A percentile compares a stretch with the other conserved stretches of the same genome.
phyloP scores from a whole-genome alignment of 1,140 invertebrate species.

The Hesperophylax magnus region DNA sequence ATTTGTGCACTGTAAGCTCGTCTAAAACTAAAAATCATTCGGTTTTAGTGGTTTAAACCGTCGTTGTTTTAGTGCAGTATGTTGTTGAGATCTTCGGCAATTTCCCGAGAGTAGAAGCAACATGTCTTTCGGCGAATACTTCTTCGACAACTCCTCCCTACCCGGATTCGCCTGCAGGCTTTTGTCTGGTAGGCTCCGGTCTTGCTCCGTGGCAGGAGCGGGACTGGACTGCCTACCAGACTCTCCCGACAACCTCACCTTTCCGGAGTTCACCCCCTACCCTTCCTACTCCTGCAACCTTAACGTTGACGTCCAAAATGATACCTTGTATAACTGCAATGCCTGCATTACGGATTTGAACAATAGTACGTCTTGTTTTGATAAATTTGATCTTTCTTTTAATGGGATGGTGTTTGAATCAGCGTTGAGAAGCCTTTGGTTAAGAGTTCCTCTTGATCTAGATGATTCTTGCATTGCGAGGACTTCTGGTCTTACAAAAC shows the following conservation, averaged over 20 bases:
- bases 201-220: constrained; percentile 14
- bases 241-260: neutral
- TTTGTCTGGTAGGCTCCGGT: constrained; percentile 27
- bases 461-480: constrained; percentile 53
- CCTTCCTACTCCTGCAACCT: constrained; percentile 62
- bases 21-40: neutral
- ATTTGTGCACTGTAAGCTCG: neutral
- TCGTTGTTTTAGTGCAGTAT: neutral
- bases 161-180: constrained; percentile 10
- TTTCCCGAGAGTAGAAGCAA: neutral
- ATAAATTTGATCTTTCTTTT: constrained; percentile 65
- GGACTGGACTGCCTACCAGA: constrained; percentile 42
- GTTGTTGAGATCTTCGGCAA: neutral
- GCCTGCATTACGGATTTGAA: constrained; percentile 61
- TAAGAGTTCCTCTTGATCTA: constrained; percentile 60
- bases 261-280: neutral
- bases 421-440: constrained; percentile 65
- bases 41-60: neutral
- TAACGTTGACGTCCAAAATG: constrained; percentile 66
- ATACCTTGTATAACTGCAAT: constrained; percentile 65
- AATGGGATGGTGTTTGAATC: constrained; percentile 63
- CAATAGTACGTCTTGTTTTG: constrained; percentile 60
- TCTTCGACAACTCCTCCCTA: constrained; percentile 19
- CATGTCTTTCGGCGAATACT: constrained; percentile 38
- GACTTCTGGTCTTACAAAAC: constrained; percentile 57